A percentile compares a stretch with the other conserved stretches of the same genome.
Conservation (phyloP, 1,140 invertebrate species). For the Pissodes strobi region DNA sequence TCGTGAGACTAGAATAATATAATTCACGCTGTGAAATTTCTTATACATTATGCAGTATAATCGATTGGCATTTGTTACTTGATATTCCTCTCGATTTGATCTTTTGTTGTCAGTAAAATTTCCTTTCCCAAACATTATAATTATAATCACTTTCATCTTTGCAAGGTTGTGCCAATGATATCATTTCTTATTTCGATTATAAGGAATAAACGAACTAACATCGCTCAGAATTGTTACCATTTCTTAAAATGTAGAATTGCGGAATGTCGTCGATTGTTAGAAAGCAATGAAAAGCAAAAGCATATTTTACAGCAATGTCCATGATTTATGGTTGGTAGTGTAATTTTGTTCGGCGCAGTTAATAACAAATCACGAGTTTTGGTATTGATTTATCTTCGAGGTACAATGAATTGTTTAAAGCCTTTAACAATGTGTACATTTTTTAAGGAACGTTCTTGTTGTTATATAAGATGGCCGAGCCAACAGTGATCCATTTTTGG, state of each 20-base stretch:
- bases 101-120: constrained; percentile 24
- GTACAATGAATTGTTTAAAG: background rate
- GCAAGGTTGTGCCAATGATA: too few relatives aligned
- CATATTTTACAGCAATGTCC: background rate
- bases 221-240: background rate
- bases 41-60: constrained; percentile 12
- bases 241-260: background rate
- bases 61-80: constrained; percentile 14
- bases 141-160: constrained; percentile 26
- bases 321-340: background rate
- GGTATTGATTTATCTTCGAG: background rate
- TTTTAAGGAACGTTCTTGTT: too few relatives aligned
- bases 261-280: constrained; percentile 19
- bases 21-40: constrained; percentile 22
- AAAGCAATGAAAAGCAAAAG: constrained; percentile 24
- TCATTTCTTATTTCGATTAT: constrained; percentile 1
- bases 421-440: too few relatives aligned
- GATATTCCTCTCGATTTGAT: constrained; percentile 15
- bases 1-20: constrained; percentile 9
- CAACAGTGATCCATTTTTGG: too few relatives aligned
- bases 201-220: constrained; percentile 6
- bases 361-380: constrained; percentile 5
- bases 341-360: background rate
- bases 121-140: constrained; percentile 14
- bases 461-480: too few relatives aligned